Evolutionary conservation across 2,888 invertebrate species (phyloP), one percentile per base, ranked within the genome.

Genomic region (Clostera curtula): DNA sequence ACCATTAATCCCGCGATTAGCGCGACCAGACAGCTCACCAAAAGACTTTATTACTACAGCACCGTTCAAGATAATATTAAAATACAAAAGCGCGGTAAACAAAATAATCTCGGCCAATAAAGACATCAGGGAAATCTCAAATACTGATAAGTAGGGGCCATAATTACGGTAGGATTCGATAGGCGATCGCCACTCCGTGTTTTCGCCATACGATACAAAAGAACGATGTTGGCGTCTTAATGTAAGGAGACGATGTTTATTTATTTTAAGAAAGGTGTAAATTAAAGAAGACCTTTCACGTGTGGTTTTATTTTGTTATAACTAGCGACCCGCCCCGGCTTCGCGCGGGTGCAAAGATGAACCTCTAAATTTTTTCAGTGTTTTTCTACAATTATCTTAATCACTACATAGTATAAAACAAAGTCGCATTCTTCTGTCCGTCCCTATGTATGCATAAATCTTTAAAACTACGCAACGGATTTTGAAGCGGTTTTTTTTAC

Each of bases 61-160:
- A 24, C 23, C 23, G 34, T 37, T 34, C 19, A 25, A 24, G 20
- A 33, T 33, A 43, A 41, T 38, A 22, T 15, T 24, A 19, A 26
- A 34, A 34, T 33, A 27, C 33, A 27, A 34, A 28, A 17, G 18
- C 25, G 20, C 27, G 30, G 32, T 42, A 42, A 43, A 46, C 45
- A 60, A 48, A 55, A 57, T 57, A 62, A 62, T 64, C 64, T 63
- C 43, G 38, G 33, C 53, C 59, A 64, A 70, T 72, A 71, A 69
- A 72, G 71, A 67, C 66, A 70, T 73, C 68, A 54, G 48, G 52
- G 45, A 65, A 71, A 68, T 71, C 70, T 69, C 57, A 49, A 48
- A 47, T 32, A 50, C 51, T 62, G 71, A 71, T 72, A 72, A 64
- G 43, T 52, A 56, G 48, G 52, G 59, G 51, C 70, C 63, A 62